Conservation (phyloP, 2,797 vertebrate species). For the Sandelia bainsii region DNA sequence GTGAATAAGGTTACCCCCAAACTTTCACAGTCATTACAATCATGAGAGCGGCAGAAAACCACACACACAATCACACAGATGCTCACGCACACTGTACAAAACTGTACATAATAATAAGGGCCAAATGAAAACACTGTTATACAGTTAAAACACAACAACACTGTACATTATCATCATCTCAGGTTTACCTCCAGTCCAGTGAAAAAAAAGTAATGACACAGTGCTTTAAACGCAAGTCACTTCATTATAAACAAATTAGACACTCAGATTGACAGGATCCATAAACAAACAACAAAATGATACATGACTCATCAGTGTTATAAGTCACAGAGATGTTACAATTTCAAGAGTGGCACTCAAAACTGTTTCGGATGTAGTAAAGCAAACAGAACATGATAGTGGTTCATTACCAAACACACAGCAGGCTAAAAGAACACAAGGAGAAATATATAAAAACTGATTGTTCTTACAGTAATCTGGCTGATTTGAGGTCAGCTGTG, state of each 20-base stretch:
- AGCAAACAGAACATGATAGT: slow-evolving; percentile 72
- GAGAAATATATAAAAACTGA: slow-evolving; percentile 69
- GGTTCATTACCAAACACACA: slow-evolving; percentile 72
- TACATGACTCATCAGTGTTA: slow-evolving; percentile 46
- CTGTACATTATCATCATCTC: slow-evolving; percentile 70
- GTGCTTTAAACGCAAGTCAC: slow-evolving; percentile 75
- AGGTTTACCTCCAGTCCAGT: slow-evolving; percentile 60
- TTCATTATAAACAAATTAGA: slow-evolving; percentile 76
- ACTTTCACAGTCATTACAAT: slow-evolving; percentile 55
- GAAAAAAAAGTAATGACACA: slow-evolving; percentile 69
- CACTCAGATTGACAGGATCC: slow-evolving; percentile 68
- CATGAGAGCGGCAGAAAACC: slow-evolving; percentile 46
- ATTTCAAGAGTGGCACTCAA: slow-evolving; percentile 76
- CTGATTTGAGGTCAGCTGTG: slow-evolving; percentile 60
- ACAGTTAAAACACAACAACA: slow-evolving; percentile 86
- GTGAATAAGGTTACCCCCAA: slow-evolving; percentile 50
- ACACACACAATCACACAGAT: slow-evolving; percentile 63
- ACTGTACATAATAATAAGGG: slow-evolving; percentile 78
- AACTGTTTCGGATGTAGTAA: slow-evolving; percentile 75
- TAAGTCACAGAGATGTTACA: slow-evolving; percentile 66
- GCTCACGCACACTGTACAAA: slow-evolving; percentile 89
- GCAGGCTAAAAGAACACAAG: slow-evolving; percentile 72
- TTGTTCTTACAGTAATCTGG: slow-evolving; percentile 54
- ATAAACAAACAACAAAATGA: slow-evolving; percentile 66
- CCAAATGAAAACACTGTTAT: slow-evolving; percentile 78